phyloP scores from a whole-genome alignment of 2,888 invertebrate species.

The Cantharis flavilabris region DNA sequence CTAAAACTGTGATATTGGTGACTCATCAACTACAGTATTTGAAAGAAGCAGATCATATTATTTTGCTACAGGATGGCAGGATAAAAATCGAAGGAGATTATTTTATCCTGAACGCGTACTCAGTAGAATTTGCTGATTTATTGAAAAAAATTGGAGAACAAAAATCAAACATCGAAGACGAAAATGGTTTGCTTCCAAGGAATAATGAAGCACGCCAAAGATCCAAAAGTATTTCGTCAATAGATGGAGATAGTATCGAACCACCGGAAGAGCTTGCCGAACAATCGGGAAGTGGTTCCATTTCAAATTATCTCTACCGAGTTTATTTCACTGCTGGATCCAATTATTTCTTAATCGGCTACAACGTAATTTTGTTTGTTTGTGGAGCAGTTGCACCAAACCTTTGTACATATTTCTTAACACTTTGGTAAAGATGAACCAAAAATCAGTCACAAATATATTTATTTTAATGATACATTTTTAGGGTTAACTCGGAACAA shows the following conservation, averaged over 20 bases:
- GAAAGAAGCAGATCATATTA: constrained; percentile 60
- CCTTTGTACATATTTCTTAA: constrained; percentile 42
- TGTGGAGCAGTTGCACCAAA: constrained; percentile 75
- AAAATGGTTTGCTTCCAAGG: constrained; percentile 35
- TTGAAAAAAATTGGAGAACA: neutral
- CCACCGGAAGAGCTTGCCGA: constrained; percentile 37
- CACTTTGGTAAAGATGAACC: no score
- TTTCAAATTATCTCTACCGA: no score
- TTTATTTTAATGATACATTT: no score
- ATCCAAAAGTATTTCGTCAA: neutral
- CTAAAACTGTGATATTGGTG: constrained; percentile 74
- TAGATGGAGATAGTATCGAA: neutral
- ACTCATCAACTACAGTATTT: constrained; percentile 86
- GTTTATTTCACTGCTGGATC: no score
- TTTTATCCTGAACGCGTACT: constrained; percentile 68
- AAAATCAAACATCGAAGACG: neutral
- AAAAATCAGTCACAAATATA: no score
- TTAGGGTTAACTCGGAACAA: no score
- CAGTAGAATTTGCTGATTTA: constrained; percentile 71
- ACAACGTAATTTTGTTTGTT: constrained; percentile 67
- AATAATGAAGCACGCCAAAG: neutral
- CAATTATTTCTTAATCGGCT: constrained; percentile 65
- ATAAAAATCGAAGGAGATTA: constrained; percentile 63
- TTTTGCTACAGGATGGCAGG: constrained; percentile 60
- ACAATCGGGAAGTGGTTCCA: neutral